Conservation (phyloP, 1,140 invertebrate species). For the Chionoecetes opilio region DNA sequence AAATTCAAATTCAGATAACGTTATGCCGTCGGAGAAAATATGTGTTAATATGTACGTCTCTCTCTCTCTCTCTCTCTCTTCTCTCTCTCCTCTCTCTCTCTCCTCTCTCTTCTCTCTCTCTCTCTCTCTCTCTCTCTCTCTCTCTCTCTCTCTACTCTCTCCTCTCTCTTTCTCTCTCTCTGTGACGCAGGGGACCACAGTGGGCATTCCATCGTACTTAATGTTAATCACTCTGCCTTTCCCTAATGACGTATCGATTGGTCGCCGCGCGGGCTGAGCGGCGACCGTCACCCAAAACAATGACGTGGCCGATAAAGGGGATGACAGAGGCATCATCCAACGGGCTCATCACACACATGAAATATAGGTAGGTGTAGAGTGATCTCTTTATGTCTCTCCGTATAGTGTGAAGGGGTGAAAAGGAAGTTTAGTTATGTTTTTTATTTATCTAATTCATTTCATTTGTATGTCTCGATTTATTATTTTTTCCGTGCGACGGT, state of each 20-base stretch:
- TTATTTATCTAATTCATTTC: too few relatives aligned
- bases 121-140: too few relatives aligned
- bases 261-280: neutral
- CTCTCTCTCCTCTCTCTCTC: too few relatives aligned
- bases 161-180: slow-evolving; percentile 17
- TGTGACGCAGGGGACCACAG: neutral
- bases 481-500: too few relatives aligned
- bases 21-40: too few relatives aligned
- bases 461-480: too few relatives aligned
- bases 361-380: neutral
- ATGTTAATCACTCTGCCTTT: neutral
- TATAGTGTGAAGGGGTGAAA: neutral
- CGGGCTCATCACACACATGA: neutral
- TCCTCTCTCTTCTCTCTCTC: too few relatives aligned
- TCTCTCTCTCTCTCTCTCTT: too few relatives aligned
- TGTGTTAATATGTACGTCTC: too few relatives aligned
- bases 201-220: neutral
- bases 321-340: neutral
- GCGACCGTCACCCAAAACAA: neutral
- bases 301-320: neutral
- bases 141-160: neutral
- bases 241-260: slow-evolving; percentile 1
- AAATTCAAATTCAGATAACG: too few relatives aligned
- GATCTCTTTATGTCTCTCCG: too few relatives aligned
- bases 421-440: too few relatives aligned